Conservation (phyloP, 2,113 vertebrate species). For the Saccopteryx leptura region DNA sequence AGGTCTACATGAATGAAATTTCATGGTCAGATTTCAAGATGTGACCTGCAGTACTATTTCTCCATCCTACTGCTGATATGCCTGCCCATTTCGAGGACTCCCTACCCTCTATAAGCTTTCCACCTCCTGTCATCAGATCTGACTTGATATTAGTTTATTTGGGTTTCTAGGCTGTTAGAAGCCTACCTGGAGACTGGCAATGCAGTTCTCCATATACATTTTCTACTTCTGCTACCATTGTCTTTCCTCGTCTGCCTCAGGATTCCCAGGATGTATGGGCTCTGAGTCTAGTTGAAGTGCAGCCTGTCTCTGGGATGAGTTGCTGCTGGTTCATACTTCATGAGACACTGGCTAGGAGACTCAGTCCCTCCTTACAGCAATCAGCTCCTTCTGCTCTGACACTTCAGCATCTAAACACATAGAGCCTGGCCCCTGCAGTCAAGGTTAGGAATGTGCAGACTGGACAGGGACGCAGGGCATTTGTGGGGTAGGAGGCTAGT, state of each 20-base stretch:
- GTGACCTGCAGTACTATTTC: not conserved
- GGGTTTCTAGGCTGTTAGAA: constrained; percentile 16
- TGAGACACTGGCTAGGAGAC: not conserved
- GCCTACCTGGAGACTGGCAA: not conserved
- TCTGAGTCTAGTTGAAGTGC: not conserved
- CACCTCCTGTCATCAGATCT: not conserved
- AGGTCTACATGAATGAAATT: not conserved
- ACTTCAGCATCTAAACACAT: not conserved
- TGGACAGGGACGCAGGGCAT: not conserved
- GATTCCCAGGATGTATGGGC: not conserved
- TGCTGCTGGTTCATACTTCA: not conserved
- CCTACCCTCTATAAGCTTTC: not conserved
- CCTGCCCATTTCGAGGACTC: not conserved
- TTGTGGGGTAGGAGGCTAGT: not conserved
- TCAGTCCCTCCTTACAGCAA: not conserved
- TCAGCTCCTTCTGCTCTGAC: not conserved
- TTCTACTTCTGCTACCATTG: not conserved
- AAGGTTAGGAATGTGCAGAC: not conserved
- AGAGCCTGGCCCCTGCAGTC: not conserved
- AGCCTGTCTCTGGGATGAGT: not conserved
- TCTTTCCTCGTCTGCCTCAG: not conserved
- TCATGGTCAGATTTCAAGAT: not conserved
- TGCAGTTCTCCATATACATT: not conserved
- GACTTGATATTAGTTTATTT: constrained; percentile 11
- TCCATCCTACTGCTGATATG: not conserved